These are phyloP conservation scores for Silurus asotus DNA, from an alignment of 2,113 vertebrate species.

Conservation along the genomic window DNA sequence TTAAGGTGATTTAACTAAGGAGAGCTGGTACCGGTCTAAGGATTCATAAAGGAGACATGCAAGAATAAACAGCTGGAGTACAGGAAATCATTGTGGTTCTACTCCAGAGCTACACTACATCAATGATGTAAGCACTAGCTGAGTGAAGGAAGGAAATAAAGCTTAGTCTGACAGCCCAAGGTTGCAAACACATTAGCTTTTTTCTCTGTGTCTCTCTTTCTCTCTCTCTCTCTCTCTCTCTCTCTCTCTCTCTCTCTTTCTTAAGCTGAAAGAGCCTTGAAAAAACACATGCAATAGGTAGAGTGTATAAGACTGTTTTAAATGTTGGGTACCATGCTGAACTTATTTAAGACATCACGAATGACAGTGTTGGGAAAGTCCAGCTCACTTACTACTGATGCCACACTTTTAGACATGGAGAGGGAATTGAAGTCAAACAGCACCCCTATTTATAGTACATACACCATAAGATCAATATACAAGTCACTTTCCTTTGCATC, in stretches of 20 bases:
- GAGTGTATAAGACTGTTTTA: not conserved
- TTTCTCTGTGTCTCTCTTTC: not conserved
- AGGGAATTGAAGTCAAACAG: not conserved
- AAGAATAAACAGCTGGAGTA: no score
- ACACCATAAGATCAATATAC: not conserved
- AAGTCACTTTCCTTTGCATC: not conserved
- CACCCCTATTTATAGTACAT: not conserved
- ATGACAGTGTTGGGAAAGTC: not conserved
- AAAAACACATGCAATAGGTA: not conserved
- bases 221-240: not conserved
- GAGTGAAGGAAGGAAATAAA: constrained; percentile 14
- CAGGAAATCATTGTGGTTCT: not conserved
- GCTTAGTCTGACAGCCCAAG: not conserved
- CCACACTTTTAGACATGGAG: not conserved
- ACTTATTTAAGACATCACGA: not conserved
- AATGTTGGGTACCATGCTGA: not conserved
- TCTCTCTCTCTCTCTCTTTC: not conserved
- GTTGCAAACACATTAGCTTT: not conserved
- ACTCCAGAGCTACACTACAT: constrained; percentile 3
- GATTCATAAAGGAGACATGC: no score
- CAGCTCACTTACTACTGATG: not conserved
- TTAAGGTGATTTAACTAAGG: no score
- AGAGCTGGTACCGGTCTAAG: no score
- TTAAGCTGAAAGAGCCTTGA: not conserved
- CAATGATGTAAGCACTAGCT: constrained; percentile 18